Conservation (phyloP, 2,113 vertebrate genomes). For the Phasianus colchicus region DNA sequence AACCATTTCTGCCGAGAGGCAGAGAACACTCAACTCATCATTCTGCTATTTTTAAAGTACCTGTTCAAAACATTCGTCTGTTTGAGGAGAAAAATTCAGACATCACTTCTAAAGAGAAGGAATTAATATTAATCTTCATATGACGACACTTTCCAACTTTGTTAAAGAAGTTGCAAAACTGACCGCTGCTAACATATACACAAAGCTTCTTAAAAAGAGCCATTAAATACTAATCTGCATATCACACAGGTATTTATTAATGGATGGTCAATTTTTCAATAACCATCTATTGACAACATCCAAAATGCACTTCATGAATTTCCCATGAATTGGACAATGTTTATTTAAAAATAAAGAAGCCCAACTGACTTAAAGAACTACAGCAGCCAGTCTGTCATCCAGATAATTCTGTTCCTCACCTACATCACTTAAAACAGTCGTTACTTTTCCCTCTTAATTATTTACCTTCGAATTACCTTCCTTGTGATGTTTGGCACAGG, state of each 20-base stretch:
- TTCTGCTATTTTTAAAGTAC: neutral
- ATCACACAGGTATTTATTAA: neutral
- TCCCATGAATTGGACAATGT: neutral
- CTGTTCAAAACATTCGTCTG: neutral
- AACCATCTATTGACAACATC: neutral
- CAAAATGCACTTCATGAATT: neutral
- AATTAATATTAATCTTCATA: neutral
- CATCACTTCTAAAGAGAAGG: neutral
- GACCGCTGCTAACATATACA: neutral
- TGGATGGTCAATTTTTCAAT: neutral
- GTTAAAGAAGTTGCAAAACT: neutral
- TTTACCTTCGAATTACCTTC: constrained; percentile 92
- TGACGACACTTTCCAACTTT: neutral
- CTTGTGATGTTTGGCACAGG: constrained; percentile 92
- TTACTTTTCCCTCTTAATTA: neutral
- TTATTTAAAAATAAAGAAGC: neutral
- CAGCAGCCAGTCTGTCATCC: neutral
- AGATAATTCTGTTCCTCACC: neutral
- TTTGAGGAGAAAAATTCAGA: neutral
- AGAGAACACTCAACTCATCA: neutral
- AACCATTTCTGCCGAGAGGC: neutral
- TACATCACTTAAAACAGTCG: neutral
- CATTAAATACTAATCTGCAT: neutral
- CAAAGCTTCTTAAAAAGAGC: neutral
- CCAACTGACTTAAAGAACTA: neutral